Conservation (phyloP, 2,888 invertebrate species). For the Mimumesa dahlbomi region DNA sequence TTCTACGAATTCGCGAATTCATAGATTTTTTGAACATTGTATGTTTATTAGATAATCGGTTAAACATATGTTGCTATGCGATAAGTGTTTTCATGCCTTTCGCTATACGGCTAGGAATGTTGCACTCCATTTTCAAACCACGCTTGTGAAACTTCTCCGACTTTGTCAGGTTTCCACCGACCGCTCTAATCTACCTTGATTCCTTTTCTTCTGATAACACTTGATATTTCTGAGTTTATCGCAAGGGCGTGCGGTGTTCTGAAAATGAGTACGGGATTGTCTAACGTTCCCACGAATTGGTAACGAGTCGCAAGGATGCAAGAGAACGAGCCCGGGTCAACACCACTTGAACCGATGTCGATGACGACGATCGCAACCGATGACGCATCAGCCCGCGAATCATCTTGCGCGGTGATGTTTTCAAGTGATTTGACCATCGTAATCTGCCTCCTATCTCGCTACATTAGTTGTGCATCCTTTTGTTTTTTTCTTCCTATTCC, state of each 20-base stretch:
- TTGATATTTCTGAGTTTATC: not conserved
- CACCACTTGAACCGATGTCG: conserved; percentile 79
- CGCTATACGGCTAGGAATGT: no score
- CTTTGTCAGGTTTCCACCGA: no score
- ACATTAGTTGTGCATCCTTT: not conserved
- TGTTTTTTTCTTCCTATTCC: no score
- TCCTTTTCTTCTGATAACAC: not conserved
- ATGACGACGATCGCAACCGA: conserved; percentile 71
- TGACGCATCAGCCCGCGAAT: conserved; percentile 76
- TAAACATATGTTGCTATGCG: no score
- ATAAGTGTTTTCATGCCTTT: no score
- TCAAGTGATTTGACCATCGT: conserved; percentile 61
- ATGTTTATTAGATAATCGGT: no score
- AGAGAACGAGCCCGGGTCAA: conserved; percentile 73
- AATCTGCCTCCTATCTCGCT: conserved; percentile 6
- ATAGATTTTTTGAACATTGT: no score
- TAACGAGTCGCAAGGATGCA: conserved; percentile 65
- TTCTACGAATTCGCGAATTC: no score
- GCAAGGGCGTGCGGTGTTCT: not conserved
- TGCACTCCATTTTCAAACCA: no score
- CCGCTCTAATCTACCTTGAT: not conserved
- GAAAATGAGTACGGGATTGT: conserved; percentile 45
- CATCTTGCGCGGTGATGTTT: conserved; percentile 68
- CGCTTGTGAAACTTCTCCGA: no score
- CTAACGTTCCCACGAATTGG: conserved; percentile 75